Conservation (phyloP, 2,888 invertebrate genomes). For the Crossocerus cetratus region DNA sequence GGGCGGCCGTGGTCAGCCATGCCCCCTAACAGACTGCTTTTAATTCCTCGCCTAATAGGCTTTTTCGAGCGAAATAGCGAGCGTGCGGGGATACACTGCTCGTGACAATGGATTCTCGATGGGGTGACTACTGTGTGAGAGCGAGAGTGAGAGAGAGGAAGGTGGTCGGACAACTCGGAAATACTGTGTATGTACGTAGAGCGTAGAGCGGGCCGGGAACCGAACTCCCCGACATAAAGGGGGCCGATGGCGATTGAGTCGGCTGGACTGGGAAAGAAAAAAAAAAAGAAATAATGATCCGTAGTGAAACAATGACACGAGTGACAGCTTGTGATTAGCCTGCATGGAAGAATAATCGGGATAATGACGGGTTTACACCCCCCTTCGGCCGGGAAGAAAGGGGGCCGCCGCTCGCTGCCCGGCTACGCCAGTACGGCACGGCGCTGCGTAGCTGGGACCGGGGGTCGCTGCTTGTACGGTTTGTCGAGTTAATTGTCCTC, state of each 20-base stretch:
- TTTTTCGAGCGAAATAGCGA: slow-evolving; percentile 58
- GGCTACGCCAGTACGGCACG: background rate
- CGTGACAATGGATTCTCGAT: slow-evolving; percentile 32
- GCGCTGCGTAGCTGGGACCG: slow-evolving; percentile 32
- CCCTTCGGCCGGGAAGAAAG: slow-evolving; percentile 49
- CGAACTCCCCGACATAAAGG: background rate
- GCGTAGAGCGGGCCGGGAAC: background rate
- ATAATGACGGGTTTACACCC: slow-evolving; percentile 74
- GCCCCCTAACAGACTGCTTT: slow-evolving; percentile 26
- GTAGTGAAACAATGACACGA: slow-evolving; percentile 71
- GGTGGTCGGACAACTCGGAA: background rate
- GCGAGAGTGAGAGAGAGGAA: slow-evolving; percentile 17
- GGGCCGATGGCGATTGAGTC: too few relatives aligned
- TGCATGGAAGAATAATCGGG: slow-evolving; percentile 72
- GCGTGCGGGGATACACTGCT: slow-evolving; percentile 60
- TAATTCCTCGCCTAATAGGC: slow-evolving; percentile 62
- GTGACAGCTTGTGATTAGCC: slow-evolving; percentile 72
- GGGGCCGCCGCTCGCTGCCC: slow-evolving; percentile 20
- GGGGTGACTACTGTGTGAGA: slow-evolving; percentile 22
- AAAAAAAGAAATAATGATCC: slow-evolving; percentile 62
- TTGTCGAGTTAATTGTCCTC: slow-evolving; percentile 75
- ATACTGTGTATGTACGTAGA: background rate
- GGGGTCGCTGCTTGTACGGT: slow-evolving; percentile 62
- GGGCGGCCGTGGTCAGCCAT: too few relatives aligned
- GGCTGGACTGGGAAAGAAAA: slow-evolving; percentile 17